These are phyloP conservation scores for Sebastes miniatus DNA, from an alignment of 2,797 vertebrate species.

Conservation along the genomic window DNA sequence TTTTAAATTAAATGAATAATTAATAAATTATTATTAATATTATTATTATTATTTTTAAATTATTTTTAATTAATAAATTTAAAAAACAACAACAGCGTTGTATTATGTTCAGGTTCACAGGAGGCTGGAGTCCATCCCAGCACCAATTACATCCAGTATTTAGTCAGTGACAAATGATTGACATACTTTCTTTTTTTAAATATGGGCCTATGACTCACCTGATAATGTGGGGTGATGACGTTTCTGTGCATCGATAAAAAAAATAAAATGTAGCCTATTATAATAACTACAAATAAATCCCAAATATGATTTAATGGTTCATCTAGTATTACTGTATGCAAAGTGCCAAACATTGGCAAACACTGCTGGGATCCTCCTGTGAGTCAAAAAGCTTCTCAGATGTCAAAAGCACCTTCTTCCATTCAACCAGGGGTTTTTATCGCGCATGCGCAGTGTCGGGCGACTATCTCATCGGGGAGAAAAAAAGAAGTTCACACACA, in stretches of 20 bases:
- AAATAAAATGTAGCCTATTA: background rate
- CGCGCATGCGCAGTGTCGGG: constrained; percentile 71
- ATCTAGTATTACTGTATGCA: background rate
- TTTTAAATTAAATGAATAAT: no score
- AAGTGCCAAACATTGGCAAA: constrained; percentile 9
- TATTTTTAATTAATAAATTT: no score
- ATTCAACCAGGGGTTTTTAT: constrained; percentile 73
- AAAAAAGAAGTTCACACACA: constrained; percentile 78
- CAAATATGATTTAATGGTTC: no score
- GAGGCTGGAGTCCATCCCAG: no score
- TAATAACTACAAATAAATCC: background rate
- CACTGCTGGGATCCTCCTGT: constrained; percentile 64
- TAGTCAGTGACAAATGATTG: background rate
- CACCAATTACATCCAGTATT: background rate
- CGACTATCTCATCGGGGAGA: constrained; percentile 66
- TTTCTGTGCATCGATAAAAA: background rate
- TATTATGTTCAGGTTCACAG: no score
- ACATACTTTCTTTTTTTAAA: background rate
- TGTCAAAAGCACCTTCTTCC: constrained; percentile 62
- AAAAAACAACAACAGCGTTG: no score
- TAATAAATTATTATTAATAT: no score
- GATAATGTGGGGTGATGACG: background rate
- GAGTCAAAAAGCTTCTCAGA: constrained; percentile 60
- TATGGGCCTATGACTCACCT: background rate
- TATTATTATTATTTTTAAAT: no score